Base-by-base conservation (phyloP, 2,888 invertebrate genomes). In the Craniophora ligustri region DNA sequence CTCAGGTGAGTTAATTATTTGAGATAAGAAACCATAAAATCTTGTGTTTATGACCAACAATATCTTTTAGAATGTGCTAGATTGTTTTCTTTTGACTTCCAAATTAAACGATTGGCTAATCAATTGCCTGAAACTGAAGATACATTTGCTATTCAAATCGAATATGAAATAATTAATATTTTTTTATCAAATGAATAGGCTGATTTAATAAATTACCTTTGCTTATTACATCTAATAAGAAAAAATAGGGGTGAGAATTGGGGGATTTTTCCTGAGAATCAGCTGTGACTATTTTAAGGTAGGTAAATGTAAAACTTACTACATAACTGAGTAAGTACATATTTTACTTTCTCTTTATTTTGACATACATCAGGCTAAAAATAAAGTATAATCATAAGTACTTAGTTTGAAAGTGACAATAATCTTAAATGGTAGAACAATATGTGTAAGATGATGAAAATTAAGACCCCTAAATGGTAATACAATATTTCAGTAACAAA, bases 1-100 rank as follows among this genome's bases (percentile, higher is more conserved):
- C 95, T 96, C 88, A 96, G 96, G 96, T 96, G 83, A 91, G 94
- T 84, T 55, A 14, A 26, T 30, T 30, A 10, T 40, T 59, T 45
- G 7, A 26, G 64, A 57, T 59, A 67, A 55, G 49, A 40, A 48
- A 38, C 28, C 15, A 30, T 38, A 34, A 30, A 18, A 32, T 38
- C 32, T 44, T 45, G 21, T 49, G 13, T 42, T 54, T 46, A 46
- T 36, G 40, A 38, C 18, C n/a, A 14, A 49, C 48, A 23, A 42
- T 63, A 63, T 47, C 68, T 42, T 45, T 30, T 35, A 60, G 64
- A 63, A 59, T 39, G 50, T 72, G 28, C 45, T 67, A 54, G 53
- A 63, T 15, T 31, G 26, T 50, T 55, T 45, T 34, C 28, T 47
- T 40, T 18, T 13, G 30, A 41, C 47, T n/a, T 39, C 40, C 2